Evolutionary conservation across 2,797 vertebrate genomes (phyloP), one percentile per base, ranked within the genome.

Genomic region (Iguana delicatissima): DNA sequence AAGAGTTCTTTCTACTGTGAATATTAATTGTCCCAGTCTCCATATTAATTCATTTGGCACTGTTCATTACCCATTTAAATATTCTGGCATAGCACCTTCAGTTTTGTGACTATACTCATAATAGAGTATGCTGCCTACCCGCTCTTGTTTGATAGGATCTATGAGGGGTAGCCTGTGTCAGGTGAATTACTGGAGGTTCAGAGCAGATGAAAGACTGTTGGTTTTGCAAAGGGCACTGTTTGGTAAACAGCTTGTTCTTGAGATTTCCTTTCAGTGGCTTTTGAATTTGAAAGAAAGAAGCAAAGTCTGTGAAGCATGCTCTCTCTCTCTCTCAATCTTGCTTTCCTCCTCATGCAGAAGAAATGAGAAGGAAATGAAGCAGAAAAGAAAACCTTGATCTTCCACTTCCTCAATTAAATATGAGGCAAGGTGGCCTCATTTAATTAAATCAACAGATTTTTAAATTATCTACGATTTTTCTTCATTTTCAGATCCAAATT

Each of bases 401-500:
- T 93, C 86, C 59, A 91, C 26, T 92, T 90, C 67, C 92, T 93
- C 88, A 93, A 89, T 93, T 95, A 95, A 91, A 93, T 91, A 35
- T 91, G 42, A 92, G 81, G 35, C 76, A 89, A 91, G 84, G 50
- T 93, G 16, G 7, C 1, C 16, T 94, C 0, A 4, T 94, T 93
- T 93, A 73, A 62, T 91, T 93, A 94, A 93, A 94, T 93, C 86
- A 94, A 83, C 50, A 87, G 72, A 84, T 92, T 93, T 95, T 91
- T 10, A 81, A 91, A 92, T 92, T 88, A 73, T 55, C 46, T 92
- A 8, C 10, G 50, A 74, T 89, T 91, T 94, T 92, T 94, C 83
- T 92, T 95, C 59, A 95, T 91, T 93, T 14, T 52, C 26, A 79
- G 86, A 82, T 81, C 26, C 85, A 89, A 80, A 89, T 92, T 77